These are phyloP conservation scores for Acanthopagrus latus DNA, from an alignment of 2,797 vertebrate species.

Conservation along the genomic window DNA sequence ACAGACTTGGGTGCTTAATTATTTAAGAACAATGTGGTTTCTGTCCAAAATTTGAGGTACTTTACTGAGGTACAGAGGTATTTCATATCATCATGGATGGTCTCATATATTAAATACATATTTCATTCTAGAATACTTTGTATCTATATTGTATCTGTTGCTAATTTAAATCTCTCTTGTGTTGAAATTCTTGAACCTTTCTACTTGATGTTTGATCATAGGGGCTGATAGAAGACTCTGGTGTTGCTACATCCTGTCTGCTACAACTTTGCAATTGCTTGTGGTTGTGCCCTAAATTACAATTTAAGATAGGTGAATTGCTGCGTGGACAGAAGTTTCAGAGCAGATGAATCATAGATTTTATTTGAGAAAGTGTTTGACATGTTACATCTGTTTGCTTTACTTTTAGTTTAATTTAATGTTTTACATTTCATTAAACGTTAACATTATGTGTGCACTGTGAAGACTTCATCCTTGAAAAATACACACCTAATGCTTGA, in stretches of 20 bases:
- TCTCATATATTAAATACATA: neutral
- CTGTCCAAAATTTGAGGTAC: neutral
- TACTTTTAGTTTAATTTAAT: neutral
- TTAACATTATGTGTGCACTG: neutral
- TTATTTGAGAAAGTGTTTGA: neutral
- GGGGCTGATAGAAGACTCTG: no score
- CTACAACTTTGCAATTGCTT: accelerated
- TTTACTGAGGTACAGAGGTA: neutral
- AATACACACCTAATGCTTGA: neutral
- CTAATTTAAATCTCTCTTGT: neutral
- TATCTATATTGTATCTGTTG: neutral
- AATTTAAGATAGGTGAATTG: neutral
- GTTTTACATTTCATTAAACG: neutral
- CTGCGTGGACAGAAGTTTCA: neutral
- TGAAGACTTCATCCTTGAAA: neutral
- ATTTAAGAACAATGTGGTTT: neutral
- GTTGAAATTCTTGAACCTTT: neutral
- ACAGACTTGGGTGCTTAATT: neutral
- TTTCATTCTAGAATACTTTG: neutral
- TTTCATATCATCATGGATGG: neutral
- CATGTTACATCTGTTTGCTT: neutral
- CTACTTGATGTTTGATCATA: neutral
- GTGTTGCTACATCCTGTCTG: neutral
- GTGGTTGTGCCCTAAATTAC: neutral
- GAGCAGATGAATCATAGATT: neutral